A percentile compares a stretch with the other conserved stretches of the same genome.
Conservation (phyloP, 1,140 invertebrate species). For the Ostrea denselamellosa region DNA sequence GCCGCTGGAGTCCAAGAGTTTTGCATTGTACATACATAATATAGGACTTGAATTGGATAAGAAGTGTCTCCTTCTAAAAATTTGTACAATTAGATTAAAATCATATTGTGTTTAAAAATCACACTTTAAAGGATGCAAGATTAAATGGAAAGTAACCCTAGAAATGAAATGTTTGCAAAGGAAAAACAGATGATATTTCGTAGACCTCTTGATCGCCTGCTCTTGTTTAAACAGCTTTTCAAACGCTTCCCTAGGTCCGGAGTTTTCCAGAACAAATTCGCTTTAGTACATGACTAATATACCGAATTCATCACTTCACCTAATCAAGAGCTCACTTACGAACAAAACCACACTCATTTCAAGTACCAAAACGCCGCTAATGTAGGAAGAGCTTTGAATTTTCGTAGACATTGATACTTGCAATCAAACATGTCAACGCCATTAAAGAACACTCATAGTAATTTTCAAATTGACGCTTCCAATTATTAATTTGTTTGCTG, state of each 20-base stretch:
- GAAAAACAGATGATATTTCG: conserved; percentile 29
- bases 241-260: background rate
- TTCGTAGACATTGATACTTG: conserved; percentile 11
- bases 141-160: conserved; percentile 31
- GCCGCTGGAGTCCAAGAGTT: background rate
- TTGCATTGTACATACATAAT: background rate
- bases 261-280: conserved; percentile 4
- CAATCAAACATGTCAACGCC: conserved; percentile 28
- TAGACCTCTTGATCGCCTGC: conserved; percentile 23
- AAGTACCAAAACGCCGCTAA: conserved; percentile 34
- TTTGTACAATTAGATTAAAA: conserved; percentile 37
- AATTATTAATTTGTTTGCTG: conserved; percentile 30
- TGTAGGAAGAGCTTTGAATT: conserved; percentile 2
- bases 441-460: conserved; percentile 24
- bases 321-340: conserved; percentile 14
- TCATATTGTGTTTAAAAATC: conserved; percentile 39
- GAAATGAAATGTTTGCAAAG: conserved; percentile 2
- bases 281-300: conserved; percentile 20
- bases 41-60: background rate
- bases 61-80: background rate
- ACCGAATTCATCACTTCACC: conserved; percentile 6
- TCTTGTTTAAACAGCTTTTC: conserved; percentile 37
- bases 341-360: conserved; percentile 3
- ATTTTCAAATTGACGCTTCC: conserved; percentile 19
- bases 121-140: conserved; percentile 4